Base-by-base conservation (phyloP, 53 echinoderm and acorn worm species). In the Arbacia lixula region DNA sequence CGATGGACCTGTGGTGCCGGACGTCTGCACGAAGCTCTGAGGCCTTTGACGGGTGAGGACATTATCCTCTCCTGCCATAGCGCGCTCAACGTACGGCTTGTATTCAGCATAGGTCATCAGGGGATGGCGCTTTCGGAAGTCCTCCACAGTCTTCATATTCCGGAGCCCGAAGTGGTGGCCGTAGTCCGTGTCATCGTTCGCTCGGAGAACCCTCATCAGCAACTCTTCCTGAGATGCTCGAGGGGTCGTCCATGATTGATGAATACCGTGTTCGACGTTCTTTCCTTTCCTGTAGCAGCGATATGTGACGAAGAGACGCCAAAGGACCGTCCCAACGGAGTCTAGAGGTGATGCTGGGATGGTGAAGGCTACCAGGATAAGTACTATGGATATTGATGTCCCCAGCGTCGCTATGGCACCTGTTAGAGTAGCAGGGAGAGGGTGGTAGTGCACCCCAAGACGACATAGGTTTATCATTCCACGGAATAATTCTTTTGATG, bases 101-200 rank as follows among this genome's bases (percentile, higher is more conserved):
- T 87, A 94, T 78, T 91, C 66, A 28, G 64, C 84, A 61, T 91
- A 94, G 20, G 66, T 77, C 19, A 91, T 94, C 42, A 94, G 57
- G 0, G 91, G 94, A 49, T 88, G 94, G 28, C 73, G 83, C 35
- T 27, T 29, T 14, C 38, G 60, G n/a, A 94, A 57, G 5, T 94
- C 91, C 28, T 89, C 55, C 20, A 84, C 27, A 31, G 41, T 62
- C 4, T 29, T 38, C 24, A 94, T 86, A 40, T 94, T 53, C 36
- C 42, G 24, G 26, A 94, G 68, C 24, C 72, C 49, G 63, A 82
- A 64, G 12, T 32, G 31, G 2, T 35, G 25, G n/a, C 93, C 93
- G 38, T 93, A 90, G 31, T 80, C 88, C 21, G 93, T 93, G 4
- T 90, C 71, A 19, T 72, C 79, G 52, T 93, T 64, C 58, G 62